Evolutionary conservation across 2,113 vertebrate species (phyloP), one percentile per base, ranked within the genome.

Genomic region (Ageneiosus marmoratus): DNA sequence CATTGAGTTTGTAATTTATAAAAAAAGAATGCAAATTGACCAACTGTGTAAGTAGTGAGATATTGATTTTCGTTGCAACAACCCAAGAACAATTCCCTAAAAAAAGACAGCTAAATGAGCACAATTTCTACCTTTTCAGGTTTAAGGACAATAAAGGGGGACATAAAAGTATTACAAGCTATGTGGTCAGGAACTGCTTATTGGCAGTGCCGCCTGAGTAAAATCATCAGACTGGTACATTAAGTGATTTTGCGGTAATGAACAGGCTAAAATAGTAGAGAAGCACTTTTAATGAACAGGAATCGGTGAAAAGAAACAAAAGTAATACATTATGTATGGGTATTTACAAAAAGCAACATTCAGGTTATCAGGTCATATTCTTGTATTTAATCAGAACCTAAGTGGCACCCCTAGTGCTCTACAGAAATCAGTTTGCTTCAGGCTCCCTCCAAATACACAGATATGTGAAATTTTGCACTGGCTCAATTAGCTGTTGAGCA

Each of bases 401-500:
- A 24, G 18, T 69, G 60, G 20, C 8, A 3, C 2, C 0, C 8
- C 13, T 2, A 15, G 22, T 46, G 12, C 27, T 24, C 24, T 50
- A 27, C 48, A 18, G 29, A 27, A 70, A 8, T 75, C 65, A 48
- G 50, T 41, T 83, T 53, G 24, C 34, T 76, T 72, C 80, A 80
- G 51, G 56, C 86, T 82, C 77, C 89, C 80, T 87, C 72, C 78
- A 85, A 89, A 91, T 87, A 89, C 81, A 84, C 89, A 83, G 82
- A 69, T 9, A 58, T 63, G 51, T 63, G 75, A 69, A 41, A 75
- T 85, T 46, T 2, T 56, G 15, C 32, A 18, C 74, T n/a, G 69
- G 82, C 83, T 82, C 81, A 70, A 84, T 86, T 69, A 83, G 86
- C 76, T 16, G 67, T 85, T 16, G 41, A 76, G 69, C 82, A 44